Base-by-base conservation (phyloP, 2,113 vertebrate species). In the Barbus barbus region DNA sequence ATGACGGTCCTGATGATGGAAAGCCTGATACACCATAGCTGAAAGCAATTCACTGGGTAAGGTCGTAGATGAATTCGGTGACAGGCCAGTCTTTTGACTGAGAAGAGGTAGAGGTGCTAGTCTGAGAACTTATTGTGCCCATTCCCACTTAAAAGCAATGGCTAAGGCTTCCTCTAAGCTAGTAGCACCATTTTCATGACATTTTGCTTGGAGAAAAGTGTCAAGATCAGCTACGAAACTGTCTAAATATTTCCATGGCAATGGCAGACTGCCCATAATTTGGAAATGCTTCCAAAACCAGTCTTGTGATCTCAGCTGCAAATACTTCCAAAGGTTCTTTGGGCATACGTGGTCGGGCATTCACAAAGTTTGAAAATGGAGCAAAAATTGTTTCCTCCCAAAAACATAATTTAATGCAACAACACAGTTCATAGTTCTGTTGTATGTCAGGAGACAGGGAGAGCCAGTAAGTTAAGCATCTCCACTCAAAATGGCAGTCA, bases 211-310 rank as follows among this genome's bases (percentile, higher is more conserved):
- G 2, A 69, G 31, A 36, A 69, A 31, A 33, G 63, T 14, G 16
- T 67, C 63, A 67, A 67, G 31, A 33, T 31, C 65, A 18, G 13
- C 31, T n/a, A 41, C 7, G 6, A n/a, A 72, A 72, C 18, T 13
- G 1, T 74, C 41, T 8, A 18, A 48, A 74, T 74, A 13, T 16
- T 82, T 72, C 72, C 71, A 87, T 87, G 5, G 65, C 31, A 74
- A 75, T 79, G 26, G 75, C 81, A 16, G 84, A 72, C 48, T 82
- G 9, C 26, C 44, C 67, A 63, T 85, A 83, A 56, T 79, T 78
- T 13, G 75, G 85, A 71, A 87, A 86, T 46, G 79, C 69, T 78
- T 86, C 75, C 5, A 80, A 33, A 9, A 85, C 85, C 22, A 83
- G 83, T 20, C 82, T 46, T 56, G 87, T 83, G 13, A 86, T 82